Base-by-base conservation (phyloP, 1,140 invertebrate species). In the Bombus picipes region DNA sequence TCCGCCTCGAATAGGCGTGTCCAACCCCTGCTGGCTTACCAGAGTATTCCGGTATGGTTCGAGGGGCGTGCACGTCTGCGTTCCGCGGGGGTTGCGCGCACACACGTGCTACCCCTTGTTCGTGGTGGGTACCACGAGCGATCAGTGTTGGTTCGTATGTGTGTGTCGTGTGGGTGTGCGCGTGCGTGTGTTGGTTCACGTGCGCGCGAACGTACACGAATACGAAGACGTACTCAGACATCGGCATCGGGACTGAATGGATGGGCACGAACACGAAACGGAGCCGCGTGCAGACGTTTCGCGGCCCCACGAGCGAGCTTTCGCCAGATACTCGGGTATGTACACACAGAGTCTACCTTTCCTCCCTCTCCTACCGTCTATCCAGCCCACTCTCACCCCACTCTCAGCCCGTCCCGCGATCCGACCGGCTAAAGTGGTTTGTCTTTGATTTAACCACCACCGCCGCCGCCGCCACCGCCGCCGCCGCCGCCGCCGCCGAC, bases 371-470 rank as follows among this genome's bases (percentile, higher is more conserved):
- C 81, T n/a, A 47, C 28, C 57, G 13, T n/a, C 62, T 43, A 34
- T n/a, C 85, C 66, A 75, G 47, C 47, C 86, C 81, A 65, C 34
- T 43, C 83, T 25, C 74, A 47, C 76, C 81, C 72, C 74, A 77
- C 84, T 68, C 83, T 62, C 73, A 2, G 83, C 53, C 43, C 59
- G 57, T 65, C 53, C 81, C 81, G 62, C 92, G 85, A 94, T 94
- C 93, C 90, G 92, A 93, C 92, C 92, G 90, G 91, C 90, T 93
- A 94, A 94, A 95, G 94, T 95, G 94, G 94, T 95, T 95, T 95
- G 93, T 94, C 94, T 95, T 95, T 95, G 94, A 95, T 95, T 95
- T 94, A 95, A 92, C 92, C 91, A 93, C 89, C 91, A 90, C 92
- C 92, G 87, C 91, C 85, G 78, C 83, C 85, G 77, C 39, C 89